Evolutionary conservation across 64 coral and sea anemone genomes (phyloP), one percentile per base, ranked within the genome.

Genomic region (Actinia equina): DNA sequence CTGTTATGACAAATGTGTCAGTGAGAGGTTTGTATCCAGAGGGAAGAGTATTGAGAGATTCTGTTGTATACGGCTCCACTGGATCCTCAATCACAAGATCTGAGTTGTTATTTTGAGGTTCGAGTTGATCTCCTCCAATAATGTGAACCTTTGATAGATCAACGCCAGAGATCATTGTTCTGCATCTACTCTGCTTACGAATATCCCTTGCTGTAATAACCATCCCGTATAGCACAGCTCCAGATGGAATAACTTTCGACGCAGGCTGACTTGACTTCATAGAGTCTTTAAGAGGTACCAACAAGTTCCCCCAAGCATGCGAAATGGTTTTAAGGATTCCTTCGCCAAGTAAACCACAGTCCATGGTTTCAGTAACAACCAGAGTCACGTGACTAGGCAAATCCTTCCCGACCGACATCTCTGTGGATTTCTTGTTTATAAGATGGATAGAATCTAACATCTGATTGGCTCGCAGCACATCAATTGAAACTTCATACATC

Each of bases 341-440:
- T 49, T 99, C 97, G 5, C 97, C 97, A 22, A 99, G 91, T 19
- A 99, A 84, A 4, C 97, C 97, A 90, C 97, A 99, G 55, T 99
- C 97, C 20, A 99, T 80, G 20, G 91, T 99, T 80, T 99, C 97
- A 23, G 97, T 99, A 16, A 95, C 93, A 62, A 93, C 76, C 23
- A 99, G 86, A 13, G 81, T 80, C 7, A 95, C 90, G 12, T 17
- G 43, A 43, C 12, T 51, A 25, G 91, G 86, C 53, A 99, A 74
- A 69, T 99, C 97, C 22, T 85, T 27, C 5, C 93, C 93, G 17
- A 93, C 79, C 13, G 45, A 44, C 27, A 99, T 87, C 4, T 99
- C 97, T 25, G 88, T 95, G 77, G 97, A 99, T 81, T 99, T 99
- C 44, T 95, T 99, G n/a, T 99, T 78, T 59, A 99, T 91, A 25